Evolutionary conservation across 1,140 invertebrate species (phyloP), one percentile per base, ranked within the genome.

Genomic region (Telenomus remus): DNA sequence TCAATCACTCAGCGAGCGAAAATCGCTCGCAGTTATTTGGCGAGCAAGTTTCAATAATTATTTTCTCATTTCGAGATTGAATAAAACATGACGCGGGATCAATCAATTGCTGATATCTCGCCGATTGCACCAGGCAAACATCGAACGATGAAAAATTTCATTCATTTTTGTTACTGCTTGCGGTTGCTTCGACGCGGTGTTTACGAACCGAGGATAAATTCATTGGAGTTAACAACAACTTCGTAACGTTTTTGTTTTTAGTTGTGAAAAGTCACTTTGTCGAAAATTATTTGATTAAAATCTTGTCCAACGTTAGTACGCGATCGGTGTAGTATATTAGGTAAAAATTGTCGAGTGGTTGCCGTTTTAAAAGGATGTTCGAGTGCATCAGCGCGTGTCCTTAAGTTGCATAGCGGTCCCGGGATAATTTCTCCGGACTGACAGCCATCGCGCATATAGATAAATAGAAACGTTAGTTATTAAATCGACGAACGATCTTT

Each of bases 281-380:
- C n/a, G n/a, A n/a, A n/a, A n/a, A n/a, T n/a, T n/a, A n/a, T n/a
- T n/a, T n/a, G n/a, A n/a, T n/a, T n/a, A n/a, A n/a, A n/a, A n/a
- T n/a, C n/a, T n/a, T n/a, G n/a, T n/a, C n/a, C n/a, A 68, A 46
- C 43, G 39, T 51, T 46, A n/a, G n/a, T n/a, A n/a, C 39, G 14
- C 39, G 46, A 66, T 44, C 63, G 37, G 53, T 49, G 43, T 47
- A 27, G 54, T 57, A n/a, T n/a, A n/a, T 47, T 14, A 4, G 50
- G 64, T 49, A 54, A 57, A 68, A 68, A 51, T 68, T 51, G 10
- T 42, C 35, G 39, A 64, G 44, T 66, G 63, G 49, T 46, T 47
- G 56, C 56, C 54, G 54, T 8, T 57, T 57, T 43, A 59, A 68
- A 68, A 68, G 48, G 47, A 59, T 68, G 57, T 53, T 68, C 39